phyloP scores from a whole-genome alignment of 2,797 vertebrate genomes.

The Fratercula arctica region DNA sequence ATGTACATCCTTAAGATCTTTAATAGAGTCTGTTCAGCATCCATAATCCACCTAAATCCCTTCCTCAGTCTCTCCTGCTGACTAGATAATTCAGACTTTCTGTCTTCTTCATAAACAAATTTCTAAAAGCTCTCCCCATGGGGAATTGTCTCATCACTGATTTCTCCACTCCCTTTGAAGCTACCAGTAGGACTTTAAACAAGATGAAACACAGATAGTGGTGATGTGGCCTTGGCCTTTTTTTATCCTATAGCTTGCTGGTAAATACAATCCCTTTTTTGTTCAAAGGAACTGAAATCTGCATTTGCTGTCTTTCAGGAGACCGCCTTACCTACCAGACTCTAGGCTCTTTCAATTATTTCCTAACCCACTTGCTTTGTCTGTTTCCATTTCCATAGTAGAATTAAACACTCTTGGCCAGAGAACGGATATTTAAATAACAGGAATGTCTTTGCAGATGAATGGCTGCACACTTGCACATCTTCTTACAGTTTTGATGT shows the following conservation, averaged over 20 bases:
- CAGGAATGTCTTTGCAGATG: neutral
- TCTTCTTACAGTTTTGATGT: neutral
- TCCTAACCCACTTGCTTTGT: neutral
- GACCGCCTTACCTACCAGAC: neutral
- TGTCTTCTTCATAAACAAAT: neutral
- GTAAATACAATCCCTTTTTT: neutral
- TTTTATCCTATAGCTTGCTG: neutral
- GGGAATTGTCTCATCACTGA: neutral
- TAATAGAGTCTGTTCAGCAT: neutral
- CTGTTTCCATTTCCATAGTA: neutral
- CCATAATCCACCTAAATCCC: neutral
- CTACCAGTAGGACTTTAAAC: neutral
- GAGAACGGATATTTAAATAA: neutral
- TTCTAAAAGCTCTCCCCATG: neutral
- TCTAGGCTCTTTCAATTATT: neutral
- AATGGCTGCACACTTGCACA: neutral
- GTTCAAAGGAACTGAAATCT: neutral
- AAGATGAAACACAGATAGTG: neutral
- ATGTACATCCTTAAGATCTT: neutral
- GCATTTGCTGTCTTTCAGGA: neutral
- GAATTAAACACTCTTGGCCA: neutral
- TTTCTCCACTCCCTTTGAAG: constrained; percentile 1
- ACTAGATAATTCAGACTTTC: neutral
- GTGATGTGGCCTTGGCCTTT: neutral
- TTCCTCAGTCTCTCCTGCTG: neutral